Evolutionary conservation across 2,113 vertebrate species (phyloP).

Genomic region (Periophthalmus modestus): DNA sequence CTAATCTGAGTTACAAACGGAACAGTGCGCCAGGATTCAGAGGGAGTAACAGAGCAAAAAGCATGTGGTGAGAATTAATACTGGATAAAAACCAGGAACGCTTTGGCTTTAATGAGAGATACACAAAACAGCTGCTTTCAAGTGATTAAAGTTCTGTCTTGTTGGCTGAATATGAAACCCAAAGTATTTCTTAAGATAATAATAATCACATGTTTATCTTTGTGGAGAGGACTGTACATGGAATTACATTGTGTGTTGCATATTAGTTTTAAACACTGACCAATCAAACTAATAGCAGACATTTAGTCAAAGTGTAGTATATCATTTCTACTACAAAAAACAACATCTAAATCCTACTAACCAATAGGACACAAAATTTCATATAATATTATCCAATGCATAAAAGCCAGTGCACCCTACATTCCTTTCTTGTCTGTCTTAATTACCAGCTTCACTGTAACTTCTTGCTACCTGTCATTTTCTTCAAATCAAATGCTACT

Average conservation of each 20-base stretch:
- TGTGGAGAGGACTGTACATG: background rate
- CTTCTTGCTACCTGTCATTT: constrained; percentile 40
- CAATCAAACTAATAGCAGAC: background rate
- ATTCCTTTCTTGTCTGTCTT: constrained; percentile 56
- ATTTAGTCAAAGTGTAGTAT: background rate
- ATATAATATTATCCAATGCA: background rate
- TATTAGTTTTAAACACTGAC: background rate
- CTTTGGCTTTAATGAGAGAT: constrained; percentile 54
- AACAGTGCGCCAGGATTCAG: constrained; percentile 3
- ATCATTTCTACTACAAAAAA: background rate
- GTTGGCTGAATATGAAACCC: constrained; percentile 4
- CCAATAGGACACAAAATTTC: background rate
- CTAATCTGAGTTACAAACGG: background rate
- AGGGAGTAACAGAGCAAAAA: constrained; percentile 14
- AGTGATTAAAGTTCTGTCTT: constrained; percentile 30
- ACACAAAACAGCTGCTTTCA: constrained; percentile 37
- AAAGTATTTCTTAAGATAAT: background rate
- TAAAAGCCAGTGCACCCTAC: constrained; percentile 25
- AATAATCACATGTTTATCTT: background rate
- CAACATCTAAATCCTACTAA: background rate
- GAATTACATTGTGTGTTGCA: background rate
- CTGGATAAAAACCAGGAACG: constrained; percentile 56
- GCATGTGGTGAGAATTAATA: constrained; percentile 58
- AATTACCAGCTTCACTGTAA: constrained; percentile 46
- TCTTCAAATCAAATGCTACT: constrained; percentile 54